Percentiles rank a stretch among this genome's conserved stretches.
Conservation (phyloP, 2,113 vertebrate genomes). For the Leucopternis melanops region DNA sequence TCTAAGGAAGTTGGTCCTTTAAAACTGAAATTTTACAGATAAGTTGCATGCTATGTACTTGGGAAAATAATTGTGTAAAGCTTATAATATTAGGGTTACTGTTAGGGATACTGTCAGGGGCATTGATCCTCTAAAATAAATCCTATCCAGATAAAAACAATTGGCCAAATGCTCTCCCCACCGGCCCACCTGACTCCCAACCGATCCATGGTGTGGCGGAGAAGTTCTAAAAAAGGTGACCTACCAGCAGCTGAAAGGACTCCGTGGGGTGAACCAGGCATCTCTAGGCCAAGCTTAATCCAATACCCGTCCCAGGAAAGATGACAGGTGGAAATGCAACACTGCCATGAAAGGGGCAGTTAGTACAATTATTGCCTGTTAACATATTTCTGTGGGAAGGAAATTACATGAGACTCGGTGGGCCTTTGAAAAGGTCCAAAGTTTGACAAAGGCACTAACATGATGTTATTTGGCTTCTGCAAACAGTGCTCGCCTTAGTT, state of each 20-base stretch:
- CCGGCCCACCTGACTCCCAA: neutral
- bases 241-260: neutral
- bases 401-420: neutral
- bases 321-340: neutral
- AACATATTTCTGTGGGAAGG: neutral
- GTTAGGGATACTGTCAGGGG: too few relatives aligned
- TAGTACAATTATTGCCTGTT: neutral
- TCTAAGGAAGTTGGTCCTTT: too few relatives aligned
- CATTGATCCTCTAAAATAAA: too few relatives aligned
- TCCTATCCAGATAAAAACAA: neutral
- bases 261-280: neutral
- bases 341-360: accelerated
- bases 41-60: too few relatives aligned
- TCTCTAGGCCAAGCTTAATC: neutral
- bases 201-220: accelerated
- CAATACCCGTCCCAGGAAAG: neutral
- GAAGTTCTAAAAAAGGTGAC: neutral
- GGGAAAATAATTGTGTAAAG: too few relatives aligned
- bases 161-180: neutral
- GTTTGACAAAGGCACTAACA: neutral
- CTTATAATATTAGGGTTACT: too few relatives aligned
- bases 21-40: too few relatives aligned
- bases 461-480: neutral
- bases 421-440: neutral
- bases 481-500: neutral